Base-by-base conservation (phyloP, 1,140 invertebrate genomes). In the Drosophila nebulosa region DNA sequence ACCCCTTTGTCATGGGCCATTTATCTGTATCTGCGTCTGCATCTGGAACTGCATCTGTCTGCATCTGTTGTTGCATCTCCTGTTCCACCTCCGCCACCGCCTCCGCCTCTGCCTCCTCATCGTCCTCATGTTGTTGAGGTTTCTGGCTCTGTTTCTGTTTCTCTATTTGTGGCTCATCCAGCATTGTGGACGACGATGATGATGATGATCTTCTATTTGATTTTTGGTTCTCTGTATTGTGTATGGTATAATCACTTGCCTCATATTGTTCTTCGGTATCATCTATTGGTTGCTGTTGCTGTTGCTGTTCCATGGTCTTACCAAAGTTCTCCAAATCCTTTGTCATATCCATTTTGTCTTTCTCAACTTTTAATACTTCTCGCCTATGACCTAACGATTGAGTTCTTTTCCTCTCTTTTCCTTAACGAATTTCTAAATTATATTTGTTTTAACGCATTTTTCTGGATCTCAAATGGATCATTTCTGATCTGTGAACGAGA, bases 321-420 rank as follows among this genome's bases (percentile, higher is more conserved):
- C 27, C 84, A 42, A 80, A 90, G 53, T 90, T 89, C 27, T 85
- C 78, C 10, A 90, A 79, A 42, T 90, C 85, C 67, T 90, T 90
- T 79, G 89, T 90, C 85, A 90, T 90, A 70, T 90, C 89, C 89
- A 90, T 90, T 57, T 60, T 73, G 52, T 21, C 18, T 27, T n/a
- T n/a, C n/a, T n/a, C n/a, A n/a, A n/a, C n/a, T n/a, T 3, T 27
- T 52, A 1, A 24, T 4, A 50, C 18, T 27, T 58, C n/a, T 32
- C 14, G 12, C 35, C 58, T 22, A 26, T 64, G 18, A n/a, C 35
- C 26, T 21, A 22, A 21, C 26, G 10, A 22, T 14, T 46, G 52
- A n/a, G 12, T 32, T 32, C 30, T 32, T 32, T 32, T 32, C 9
- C 30, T 32, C 9, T 0, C 10, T 10, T 24, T 32, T 12, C 30